Evolutionary conservation across 2,888 invertebrate genomes (phyloP).

Genomic region (Eristalinus aeneus): DNA sequence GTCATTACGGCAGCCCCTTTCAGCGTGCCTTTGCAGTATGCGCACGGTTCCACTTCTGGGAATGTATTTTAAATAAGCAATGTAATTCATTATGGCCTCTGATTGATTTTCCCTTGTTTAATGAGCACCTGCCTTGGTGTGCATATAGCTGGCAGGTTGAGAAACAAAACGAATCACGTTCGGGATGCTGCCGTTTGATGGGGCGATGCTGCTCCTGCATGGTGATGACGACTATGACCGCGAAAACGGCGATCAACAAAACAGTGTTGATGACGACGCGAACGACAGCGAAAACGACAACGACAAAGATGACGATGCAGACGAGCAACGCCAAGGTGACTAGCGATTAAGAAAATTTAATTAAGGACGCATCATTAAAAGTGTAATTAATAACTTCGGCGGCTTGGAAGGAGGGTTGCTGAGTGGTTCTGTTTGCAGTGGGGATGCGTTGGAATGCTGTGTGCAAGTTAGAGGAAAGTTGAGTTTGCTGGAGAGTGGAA

Average conservation of each 20-base stretch:
- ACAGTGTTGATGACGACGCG: neutral
- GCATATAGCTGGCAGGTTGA: slow-evolving; percentile 36
- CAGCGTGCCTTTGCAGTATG: neutral
- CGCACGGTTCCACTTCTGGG: slow-evolving; percentile 54
- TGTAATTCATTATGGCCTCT: slow-evolving; percentile 67
- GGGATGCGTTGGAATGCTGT: too few relatives aligned
- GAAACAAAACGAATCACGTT: slow-evolving; percentile 61
- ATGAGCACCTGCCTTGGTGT: slow-evolving; percentile 59
- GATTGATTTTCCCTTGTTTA: slow-evolving; percentile 68
- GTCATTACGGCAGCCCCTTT: slow-evolving; percentile 26
- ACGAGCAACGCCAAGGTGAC: neutral
- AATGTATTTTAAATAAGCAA: slow-evolving; percentile 62
- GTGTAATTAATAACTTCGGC: slow-evolving; percentile 52
- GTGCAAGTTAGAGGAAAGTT: too few relatives aligned
- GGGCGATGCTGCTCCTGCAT: neutral
- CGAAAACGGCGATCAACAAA: neutral
- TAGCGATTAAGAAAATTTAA: slow-evolving; percentile 60
- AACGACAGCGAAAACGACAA: neutral
- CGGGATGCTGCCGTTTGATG: slow-evolving; percentile 22
- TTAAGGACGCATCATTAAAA: slow-evolving; percentile 62
- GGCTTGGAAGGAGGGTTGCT: slow-evolving; percentile 28
- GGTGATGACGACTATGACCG: neutral
- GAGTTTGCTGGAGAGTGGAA: too few relatives aligned
- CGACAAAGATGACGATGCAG: neutral
- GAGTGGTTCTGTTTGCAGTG: slow-evolving; percentile 1